A percentile compares a stretch with the other conserved stretches of the same genome.
phyloP scores from a whole-genome alignment of 1,140 invertebrate species.

The Pollicipes pollicipes region DNA sequence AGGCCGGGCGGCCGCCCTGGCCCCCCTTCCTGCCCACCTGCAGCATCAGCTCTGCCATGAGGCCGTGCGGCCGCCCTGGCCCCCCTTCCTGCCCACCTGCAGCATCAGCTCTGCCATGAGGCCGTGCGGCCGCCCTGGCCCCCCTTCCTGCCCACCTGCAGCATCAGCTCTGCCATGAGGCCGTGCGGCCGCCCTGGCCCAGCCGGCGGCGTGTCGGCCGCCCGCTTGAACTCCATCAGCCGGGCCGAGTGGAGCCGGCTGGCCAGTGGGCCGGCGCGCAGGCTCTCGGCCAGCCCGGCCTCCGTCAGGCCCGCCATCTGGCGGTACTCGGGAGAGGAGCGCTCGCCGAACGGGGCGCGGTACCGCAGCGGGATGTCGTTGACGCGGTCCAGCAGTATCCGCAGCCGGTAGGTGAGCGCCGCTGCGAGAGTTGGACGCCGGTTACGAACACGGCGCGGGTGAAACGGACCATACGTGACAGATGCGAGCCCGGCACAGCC shows the following conservation, averaged over 20 bases:
- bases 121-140: too few relatives aligned
- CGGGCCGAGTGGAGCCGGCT: neutral
- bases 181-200: neutral
- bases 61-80: too few relatives aligned
- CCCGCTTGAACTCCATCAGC: neutral
- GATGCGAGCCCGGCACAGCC: too few relatives aligned
- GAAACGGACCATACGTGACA: too few relatives aligned
- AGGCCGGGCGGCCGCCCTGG: too few relatives aligned
- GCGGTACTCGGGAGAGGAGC: neutral
- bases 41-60: too few relatives aligned
- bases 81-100: too few relatives aligned
- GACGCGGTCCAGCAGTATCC: conserved; percentile 16
- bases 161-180: neutral
- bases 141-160: neutral
- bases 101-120: too few relatives aligned
- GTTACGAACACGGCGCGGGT: too few relatives aligned
- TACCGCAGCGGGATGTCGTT: conserved; percentile 13
- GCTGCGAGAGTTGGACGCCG: too few relatives aligned
- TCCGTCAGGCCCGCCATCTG: neutral
- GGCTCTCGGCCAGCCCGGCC: neutral
- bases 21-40: too few relatives aligned
- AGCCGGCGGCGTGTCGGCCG: neutral
- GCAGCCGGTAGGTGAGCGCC: conserved; percentile 14
- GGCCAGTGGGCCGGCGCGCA: neutral
- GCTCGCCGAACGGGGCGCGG: neutral